Percentiles rank a stretch among this genome's conserved stretches.
phyloP scores from a whole-genome alignment of 2,113 vertebrate species.

The Pterophyllum scalare region DNA sequence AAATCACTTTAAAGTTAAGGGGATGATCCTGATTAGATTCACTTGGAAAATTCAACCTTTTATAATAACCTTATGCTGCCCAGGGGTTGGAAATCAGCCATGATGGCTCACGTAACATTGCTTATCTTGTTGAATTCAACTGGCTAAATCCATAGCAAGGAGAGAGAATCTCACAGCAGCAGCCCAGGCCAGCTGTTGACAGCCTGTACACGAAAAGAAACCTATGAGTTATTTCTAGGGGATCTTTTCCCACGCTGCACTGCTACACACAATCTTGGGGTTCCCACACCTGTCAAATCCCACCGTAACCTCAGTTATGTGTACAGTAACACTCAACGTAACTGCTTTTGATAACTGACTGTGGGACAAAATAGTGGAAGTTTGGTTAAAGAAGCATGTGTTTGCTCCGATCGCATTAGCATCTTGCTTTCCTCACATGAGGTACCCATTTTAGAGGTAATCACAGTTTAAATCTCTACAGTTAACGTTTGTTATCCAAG shows the following conservation, averaged over 20 bases:
- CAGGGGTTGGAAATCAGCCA: not conserved
- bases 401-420: not conserved
- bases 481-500: not conserved
- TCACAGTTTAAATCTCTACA: not conserved
- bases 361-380: not conserved
- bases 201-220: not conserved
- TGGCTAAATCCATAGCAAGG: not conserved
- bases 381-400: not conserved
- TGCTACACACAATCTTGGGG: fast-evolving
- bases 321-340: not conserved
- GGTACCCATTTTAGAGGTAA: not conserved
- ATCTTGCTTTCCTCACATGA: not conserved
- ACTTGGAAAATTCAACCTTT: not conserved
- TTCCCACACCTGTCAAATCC: not conserved
- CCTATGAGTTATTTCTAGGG: not conserved
- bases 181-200: not conserved
- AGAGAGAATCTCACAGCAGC: not conserved
- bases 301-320: not conserved
- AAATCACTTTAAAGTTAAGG: not conserved
- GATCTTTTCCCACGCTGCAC: not conserved
- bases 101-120: not conserved
- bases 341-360: not conserved
- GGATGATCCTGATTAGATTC: not conserved
- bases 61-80: not conserved
- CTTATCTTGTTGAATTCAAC: not conserved